Evolutionary conservation across 2,888 invertebrate genomes (phyloP), one percentile per base, ranked within the genome.

Genomic region (Proisotoma minuta): DNA sequence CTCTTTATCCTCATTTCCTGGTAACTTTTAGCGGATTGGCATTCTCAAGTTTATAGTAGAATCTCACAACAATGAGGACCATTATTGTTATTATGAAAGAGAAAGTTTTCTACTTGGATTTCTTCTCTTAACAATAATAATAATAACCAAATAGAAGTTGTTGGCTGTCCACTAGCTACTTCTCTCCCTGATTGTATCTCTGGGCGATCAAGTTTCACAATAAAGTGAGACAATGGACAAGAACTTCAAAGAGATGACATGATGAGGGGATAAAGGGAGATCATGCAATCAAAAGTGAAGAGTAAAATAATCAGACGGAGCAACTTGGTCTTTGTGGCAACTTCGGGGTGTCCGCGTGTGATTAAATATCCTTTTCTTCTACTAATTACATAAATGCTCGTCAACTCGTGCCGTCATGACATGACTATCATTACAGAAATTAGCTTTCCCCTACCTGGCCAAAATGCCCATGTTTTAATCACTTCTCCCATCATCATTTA

Each of bases 371-470:
- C 58, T 62, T 67, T 69, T 69, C 65, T 66, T 65, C 62, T 39
- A 65, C 68, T 69, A 69, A 69, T 69, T 69, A 71, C 65, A 59
- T 66, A 64, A 43, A 43, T 43, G 43, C 43, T 20, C 43, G 18
- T 43, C 43, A 43, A 43, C 43, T 20, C 5, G 34, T 29, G n/a
- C 26, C 52, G 26, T 28, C 8, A 52, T 63, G 63, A 68, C 60
- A n/a, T n/a, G n/a, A n/a, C 68, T 69, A 68, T 69, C 68, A 71
- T 71, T 69, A 71, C 63, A 63, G 63, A 65, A 69, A 71, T 71
- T 69, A 71, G 63, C 66, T 64, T 43, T 39, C 34, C 24, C 29
- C 29, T 40, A 22, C 28, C 28, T 26, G 24, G 28, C 26, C n/a
- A 57, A 23, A 27, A 49, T 49, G 53, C 22, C 23, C 34, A 10